phyloP scores from a whole-genome alignment of 2,113 vertebrate genomes.

The Cisticola juncidis region DNA sequence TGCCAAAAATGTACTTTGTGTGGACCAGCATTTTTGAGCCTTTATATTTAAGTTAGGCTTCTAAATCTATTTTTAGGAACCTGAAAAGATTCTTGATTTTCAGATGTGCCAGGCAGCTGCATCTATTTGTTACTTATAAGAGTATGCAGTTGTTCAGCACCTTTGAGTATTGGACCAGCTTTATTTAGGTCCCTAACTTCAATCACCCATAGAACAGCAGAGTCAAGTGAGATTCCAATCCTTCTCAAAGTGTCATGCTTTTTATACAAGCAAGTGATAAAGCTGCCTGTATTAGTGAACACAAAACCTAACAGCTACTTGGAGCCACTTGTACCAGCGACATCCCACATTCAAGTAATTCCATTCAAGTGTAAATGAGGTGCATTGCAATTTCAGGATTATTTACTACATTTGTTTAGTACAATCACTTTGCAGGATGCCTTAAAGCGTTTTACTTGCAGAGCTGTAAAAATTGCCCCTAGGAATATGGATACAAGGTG shows the following conservation, averaged over 20 bases:
- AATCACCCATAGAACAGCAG: not conserved
- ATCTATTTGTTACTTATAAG: not conserved
- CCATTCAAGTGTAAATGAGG: conserved; percentile 53
- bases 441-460: not conserved
- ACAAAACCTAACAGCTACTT: not conserved
- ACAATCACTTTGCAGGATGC: conserved; percentile 28
- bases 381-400: conserved; percentile 25
- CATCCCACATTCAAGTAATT: conserved; percentile 26
- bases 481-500: not conserved
- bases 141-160: not conserved
- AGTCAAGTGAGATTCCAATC: not conserved
- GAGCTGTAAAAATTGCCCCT: conserved; percentile 5
- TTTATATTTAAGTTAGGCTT: not conserved
- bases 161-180: not conserved
- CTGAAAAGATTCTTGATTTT: not conserved
- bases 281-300: not conserved
- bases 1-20: not conserved
- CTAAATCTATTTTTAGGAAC: not conserved
- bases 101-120: not conserved
- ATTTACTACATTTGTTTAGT: conserved; percentile 51
- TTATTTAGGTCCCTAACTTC: conserved; percentile 12
- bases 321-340: not conserved
- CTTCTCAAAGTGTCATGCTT: not conserved
- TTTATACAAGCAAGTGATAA: not conserved
- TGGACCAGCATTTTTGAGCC: not conserved